Evolutionary conservation across 2,797 vertebrate genomes (phyloP).

Genomic region (Iguana delicatissima): DNA sequence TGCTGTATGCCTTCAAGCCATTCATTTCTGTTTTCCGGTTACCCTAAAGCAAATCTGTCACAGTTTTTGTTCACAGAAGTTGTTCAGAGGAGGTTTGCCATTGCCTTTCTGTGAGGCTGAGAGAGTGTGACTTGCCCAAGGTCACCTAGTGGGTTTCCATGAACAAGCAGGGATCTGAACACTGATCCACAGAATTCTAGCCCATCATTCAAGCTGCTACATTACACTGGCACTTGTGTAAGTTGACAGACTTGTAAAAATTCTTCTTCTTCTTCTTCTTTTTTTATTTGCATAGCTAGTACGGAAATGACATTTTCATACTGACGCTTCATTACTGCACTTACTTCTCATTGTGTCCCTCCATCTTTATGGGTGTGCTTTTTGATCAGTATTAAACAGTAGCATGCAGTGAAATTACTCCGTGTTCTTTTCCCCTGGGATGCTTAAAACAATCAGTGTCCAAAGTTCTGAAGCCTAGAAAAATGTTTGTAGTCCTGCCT

Average conservation of each 20-base stretch:
- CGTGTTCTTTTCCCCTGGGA: not conserved
- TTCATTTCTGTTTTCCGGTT: too few relatives aligned
- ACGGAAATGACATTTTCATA: not conserved
- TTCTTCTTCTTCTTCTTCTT: not conserved
- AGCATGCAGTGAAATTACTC: slow-evolving; percentile 14
- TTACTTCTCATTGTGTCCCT: not conserved
- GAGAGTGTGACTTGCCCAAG: too few relatives aligned
- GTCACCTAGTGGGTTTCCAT: too few relatives aligned
- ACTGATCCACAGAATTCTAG: too few relatives aligned
- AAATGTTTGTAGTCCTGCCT: not conserved
- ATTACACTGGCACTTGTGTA: not conserved
- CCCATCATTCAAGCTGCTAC: too few relatives aligned
- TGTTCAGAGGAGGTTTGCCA: too few relatives aligned
- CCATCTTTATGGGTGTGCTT: not conserved
- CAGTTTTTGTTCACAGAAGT: too few relatives aligned
- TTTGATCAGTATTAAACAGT: slow-evolving; percentile 2
- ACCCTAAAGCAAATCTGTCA: too few relatives aligned
- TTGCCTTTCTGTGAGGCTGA: too few relatives aligned
- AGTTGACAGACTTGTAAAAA: not conserved
- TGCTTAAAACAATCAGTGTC: not conserved
- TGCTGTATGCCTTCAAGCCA: too few relatives aligned
- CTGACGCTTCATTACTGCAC: not conserved
- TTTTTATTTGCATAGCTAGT: not conserved
- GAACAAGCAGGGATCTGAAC: too few relatives aligned
- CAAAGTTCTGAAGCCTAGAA: not conserved